Evolutionary conservation across 2,797 vertebrate species (phyloP).

Genomic region (Bovichtus diacanthus): DNA sequence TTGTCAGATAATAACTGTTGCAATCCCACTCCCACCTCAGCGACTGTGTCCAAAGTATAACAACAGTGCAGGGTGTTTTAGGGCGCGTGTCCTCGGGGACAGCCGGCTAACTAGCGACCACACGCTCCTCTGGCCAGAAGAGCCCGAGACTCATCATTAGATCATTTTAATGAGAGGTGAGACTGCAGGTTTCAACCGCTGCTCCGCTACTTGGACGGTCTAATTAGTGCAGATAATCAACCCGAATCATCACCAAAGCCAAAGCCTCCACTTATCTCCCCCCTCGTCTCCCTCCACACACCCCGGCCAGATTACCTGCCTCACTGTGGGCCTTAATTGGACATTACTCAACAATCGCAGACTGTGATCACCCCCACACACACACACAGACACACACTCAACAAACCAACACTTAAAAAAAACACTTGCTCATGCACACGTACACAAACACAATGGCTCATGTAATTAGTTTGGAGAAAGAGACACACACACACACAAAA

Average conservation of each 20-base stretch:
- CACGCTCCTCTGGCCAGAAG: conserved; percentile 76
- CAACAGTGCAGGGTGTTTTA: conserved; percentile 54
- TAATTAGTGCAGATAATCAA: conserved; percentile 84
- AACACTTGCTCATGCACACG: not conserved
- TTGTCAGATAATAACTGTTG: conserved; percentile 26
- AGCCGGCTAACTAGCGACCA: conserved; percentile 72
- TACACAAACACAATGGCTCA: not conserved
- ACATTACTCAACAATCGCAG: conserved; percentile 75
- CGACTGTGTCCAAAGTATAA: conserved; percentile 55
- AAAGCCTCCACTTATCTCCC: conserved; percentile 62
- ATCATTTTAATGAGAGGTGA: conserved; percentile 85
- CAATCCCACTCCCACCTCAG: conserved; percentile 29
- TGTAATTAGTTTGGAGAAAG: conserved; percentile 45
- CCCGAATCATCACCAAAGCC: conserved; percentile 80
- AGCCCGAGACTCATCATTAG: conserved; percentile 78
- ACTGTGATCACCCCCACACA: conserved; percentile 59
- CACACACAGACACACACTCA: conserved; percentile 17
- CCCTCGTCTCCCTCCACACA: conserved; percentile 33
- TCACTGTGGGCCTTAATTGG: conserved; percentile 77
- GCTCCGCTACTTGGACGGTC: conserved; percentile 64
- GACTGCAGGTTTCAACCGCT: conserved; percentile 69
- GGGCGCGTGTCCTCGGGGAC: conserved; percentile 68
- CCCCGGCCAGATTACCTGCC: conserved; percentile 73
- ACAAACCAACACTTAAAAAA: not conserved
- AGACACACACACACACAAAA: not conserved